phyloP scores from a whole-genome alignment of 2,113 vertebrate species.

The Oncorhynchus gorbuscha region DNA sequence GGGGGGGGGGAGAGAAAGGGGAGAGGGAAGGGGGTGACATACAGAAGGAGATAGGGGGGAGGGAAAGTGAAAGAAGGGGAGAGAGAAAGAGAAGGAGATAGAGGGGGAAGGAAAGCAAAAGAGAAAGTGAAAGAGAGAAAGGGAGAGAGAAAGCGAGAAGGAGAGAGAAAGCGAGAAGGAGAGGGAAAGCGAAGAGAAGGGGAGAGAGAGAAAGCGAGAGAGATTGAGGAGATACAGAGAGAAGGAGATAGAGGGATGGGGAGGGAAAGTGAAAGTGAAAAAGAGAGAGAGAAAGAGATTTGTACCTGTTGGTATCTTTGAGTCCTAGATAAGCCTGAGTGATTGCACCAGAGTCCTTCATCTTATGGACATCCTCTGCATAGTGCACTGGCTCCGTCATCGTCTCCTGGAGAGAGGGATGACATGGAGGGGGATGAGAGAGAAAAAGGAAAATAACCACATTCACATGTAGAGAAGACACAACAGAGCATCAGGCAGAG shows the following conservation, averaged over 20 bases:
- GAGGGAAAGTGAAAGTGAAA: neutral
- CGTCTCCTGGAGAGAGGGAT: constrained; percentile 78
- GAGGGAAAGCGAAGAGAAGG: neutral
- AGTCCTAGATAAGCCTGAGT: constrained; percentile 95
- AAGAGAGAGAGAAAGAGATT: neutral
- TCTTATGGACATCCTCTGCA: constrained; percentile 90
- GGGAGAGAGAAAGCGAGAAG: too few species aligned
- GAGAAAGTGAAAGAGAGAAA: too few species aligned
- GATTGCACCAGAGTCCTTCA: constrained; percentile 94
- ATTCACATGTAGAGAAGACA: too few species aligned
- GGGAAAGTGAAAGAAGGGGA: too few species aligned
- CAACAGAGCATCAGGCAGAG: too few species aligned
- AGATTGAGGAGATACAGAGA: too few species aligned
- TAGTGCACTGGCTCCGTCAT: constrained; percentile 92
- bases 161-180: too few species aligned
- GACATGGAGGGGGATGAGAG: neutral
- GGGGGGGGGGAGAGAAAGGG: neutral
- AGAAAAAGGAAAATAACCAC: too few species aligned
- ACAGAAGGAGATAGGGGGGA: too few species aligned
- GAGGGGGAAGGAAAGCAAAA: too few species aligned
- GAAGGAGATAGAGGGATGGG: accelerated
- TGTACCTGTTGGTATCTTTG: constrained; percentile 93
- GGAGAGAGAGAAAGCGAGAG: neutral
- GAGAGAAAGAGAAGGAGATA: too few species aligned
- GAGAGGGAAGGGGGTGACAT: too few species aligned